Evolutionary conservation across 1,140 invertebrate genomes (phyloP).

Genomic region (Thaumetopoea pityocampa): DNA sequence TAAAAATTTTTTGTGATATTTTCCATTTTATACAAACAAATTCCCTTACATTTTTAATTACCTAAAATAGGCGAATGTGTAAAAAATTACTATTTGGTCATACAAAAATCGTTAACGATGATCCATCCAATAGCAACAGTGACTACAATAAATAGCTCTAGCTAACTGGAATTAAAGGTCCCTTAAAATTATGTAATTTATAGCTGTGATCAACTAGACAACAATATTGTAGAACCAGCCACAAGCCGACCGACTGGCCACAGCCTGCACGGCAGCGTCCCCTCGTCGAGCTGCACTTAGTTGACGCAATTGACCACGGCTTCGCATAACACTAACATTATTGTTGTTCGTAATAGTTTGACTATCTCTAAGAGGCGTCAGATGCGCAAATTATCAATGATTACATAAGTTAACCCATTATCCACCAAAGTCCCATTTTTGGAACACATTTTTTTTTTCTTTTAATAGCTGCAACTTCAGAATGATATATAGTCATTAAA

Average conservation of each 20-base stretch:
- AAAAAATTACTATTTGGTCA: constrained; percentile 73
- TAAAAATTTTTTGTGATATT: constrained; percentile 70
- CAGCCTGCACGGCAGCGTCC: constrained; percentile 7
- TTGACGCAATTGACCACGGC: constrained; percentile 64
- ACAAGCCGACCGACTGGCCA: constrained; percentile 6
- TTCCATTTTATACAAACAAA: constrained; percentile 63
- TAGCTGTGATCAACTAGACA: constrained; percentile 66
- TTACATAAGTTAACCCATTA: constrained; percentile 65
- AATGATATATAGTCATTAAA: too few species aligned
- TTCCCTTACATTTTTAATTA: constrained; percentile 44
- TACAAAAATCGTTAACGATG: constrained; percentile 56
- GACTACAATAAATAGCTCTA: constrained; percentile 74
- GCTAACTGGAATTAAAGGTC: constrained; percentile 75
- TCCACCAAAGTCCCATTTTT: too few species aligned
- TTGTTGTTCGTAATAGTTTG: constrained; percentile 65
- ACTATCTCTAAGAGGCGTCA: constrained; percentile 73
- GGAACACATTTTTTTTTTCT: too few species aligned
- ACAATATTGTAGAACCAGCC: constrained; percentile 13
- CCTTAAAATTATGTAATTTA: constrained; percentile 73
- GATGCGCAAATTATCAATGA: constrained; percentile 68
- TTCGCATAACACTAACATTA: constrained; percentile 69
- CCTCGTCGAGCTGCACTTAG: constrained; percentile 15
- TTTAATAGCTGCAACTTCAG: too few species aligned
- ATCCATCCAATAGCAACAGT: constrained; percentile 64
- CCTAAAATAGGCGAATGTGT: constrained; percentile 60